These are phyloP conservation scores for Belgica antarctica DNA, from an alignment of 2,888 invertebrate genomes.

Conservation along the genomic window DNA sequence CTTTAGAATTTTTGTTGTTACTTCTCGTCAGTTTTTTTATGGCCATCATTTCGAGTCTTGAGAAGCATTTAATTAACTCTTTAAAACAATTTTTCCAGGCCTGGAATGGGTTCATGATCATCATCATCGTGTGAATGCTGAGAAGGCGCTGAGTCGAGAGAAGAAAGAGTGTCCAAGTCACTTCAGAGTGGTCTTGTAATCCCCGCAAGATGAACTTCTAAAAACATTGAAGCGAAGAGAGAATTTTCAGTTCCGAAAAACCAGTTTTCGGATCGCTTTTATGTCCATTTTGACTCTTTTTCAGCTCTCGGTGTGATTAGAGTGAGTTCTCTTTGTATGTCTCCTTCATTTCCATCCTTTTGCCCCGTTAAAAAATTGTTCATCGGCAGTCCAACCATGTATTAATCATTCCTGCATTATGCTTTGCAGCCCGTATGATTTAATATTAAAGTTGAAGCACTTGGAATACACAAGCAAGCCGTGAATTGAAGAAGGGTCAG, in stretches of 20 bases:
- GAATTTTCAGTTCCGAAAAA: background rate
- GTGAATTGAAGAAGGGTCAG: too few species aligned
- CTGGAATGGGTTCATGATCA: background rate
- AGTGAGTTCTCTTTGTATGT: constrained; percentile 8
- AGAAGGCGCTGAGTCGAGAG: background rate
- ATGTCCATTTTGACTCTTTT: background rate
- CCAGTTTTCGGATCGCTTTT: background rate
- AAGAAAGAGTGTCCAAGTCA: background rate
- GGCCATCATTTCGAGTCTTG: constrained; percentile 19
- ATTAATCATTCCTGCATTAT: constrained; percentile 34
- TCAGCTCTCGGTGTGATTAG: constrained; percentile 24
- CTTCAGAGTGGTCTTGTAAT: background rate
- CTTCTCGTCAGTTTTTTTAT: constrained; percentile 1
- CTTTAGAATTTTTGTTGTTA: constrained; percentile 8
- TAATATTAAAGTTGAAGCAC: background rate
- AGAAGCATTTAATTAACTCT: constrained; percentile 16
- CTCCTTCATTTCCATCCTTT: background rate
- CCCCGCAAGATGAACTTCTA: background rate
- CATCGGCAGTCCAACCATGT: background rate
- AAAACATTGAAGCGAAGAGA: background rate
- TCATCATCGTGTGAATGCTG: background rate
- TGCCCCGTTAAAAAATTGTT: background rate
- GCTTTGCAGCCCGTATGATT: constrained; percentile 34
- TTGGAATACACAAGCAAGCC: too few species aligned
- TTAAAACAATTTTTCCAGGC: too few species aligned